These are phyloP conservation scores for Nezara viridula DNA, from an alignment of 2,888 invertebrate species.

Conservation along the genomic window DNA sequence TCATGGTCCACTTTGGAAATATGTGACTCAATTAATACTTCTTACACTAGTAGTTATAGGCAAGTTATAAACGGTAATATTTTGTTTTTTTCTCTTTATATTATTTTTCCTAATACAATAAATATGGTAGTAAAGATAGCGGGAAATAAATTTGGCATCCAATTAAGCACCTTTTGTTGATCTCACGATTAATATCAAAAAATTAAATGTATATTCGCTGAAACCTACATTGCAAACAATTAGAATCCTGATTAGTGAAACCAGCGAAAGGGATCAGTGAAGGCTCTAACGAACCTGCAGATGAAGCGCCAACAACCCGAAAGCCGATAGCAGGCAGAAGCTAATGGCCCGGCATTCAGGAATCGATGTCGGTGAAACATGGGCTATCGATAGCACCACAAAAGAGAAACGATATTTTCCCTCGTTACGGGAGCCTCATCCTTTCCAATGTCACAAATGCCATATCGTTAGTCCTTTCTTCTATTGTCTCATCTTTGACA, in stretches of 20 bases:
- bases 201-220: not conserved
- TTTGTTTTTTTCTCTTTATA: no score
- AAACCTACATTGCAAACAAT: not conserved
- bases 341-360: not conserved
- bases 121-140: no score
- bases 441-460: constrained; percentile 36
- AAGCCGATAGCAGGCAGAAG: not conserved
- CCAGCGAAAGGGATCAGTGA: not conserved
- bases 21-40: no score
- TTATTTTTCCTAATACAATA: no score
- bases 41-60: no score
- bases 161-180: no score
- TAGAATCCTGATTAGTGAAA: not conserved
- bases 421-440: not conserved
- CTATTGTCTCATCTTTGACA: not conserved
- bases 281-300: constrained; percentile 7
- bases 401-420: constrained; percentile 32
- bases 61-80: no score
- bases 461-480: not conserved
- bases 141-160: no score
- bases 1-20: no score
- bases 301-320: not conserved
- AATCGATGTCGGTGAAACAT: not conserved
- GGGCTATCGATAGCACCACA: not conserved
- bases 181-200: not conserved